Evolutionary conservation across 2,888 invertebrate species (phyloP).

Genomic region (Monopis laevigella): DNA sequence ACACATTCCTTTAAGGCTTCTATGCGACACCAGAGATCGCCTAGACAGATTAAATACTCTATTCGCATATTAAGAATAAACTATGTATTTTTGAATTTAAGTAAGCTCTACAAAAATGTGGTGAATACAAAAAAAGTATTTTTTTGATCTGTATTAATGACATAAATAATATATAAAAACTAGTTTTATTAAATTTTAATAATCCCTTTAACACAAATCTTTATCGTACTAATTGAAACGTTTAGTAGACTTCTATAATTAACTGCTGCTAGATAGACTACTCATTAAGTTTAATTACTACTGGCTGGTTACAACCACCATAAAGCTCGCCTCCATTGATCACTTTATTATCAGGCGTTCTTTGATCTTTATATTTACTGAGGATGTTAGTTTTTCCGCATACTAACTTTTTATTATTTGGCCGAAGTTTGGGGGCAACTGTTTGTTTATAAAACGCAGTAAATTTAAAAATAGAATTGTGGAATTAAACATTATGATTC

Average conservation of each 20-base stretch:
- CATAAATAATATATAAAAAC: too few relatives aligned
- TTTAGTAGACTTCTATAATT: not conserved
- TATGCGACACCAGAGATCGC: too few relatives aligned
- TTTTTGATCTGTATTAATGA: too few relatives aligned
- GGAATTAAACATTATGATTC: conserved; percentile 57
- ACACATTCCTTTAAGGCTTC: too few relatives aligned
- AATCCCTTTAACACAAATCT: too few relatives aligned
- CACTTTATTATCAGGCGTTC: conserved; percentile 10
- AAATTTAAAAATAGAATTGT: conserved; percentile 56
- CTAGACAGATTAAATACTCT: too few relatives aligned
- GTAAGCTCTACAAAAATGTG: too few relatives aligned
- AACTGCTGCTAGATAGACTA: conserved; percentile 1
- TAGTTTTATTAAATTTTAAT: too few relatives aligned
- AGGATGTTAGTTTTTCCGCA: conserved; percentile 68
- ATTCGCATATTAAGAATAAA: too few relatives aligned
- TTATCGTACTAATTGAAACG: too few relatives aligned
- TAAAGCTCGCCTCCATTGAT: conserved; percentile 53
- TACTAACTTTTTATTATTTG: conserved; percentile 64
- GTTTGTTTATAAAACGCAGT: conserved; percentile 54
- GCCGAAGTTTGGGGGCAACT: conserved; percentile 60
- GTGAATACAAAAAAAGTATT: too few relatives aligned
- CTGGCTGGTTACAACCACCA: conserved; percentile 30
- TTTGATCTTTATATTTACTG: conserved; percentile 54
- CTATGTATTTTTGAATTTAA: too few relatives aligned
- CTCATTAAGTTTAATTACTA: conserved; percentile 19